phyloP scores from a whole-genome alignment of 2,797 vertebrate genomes.

The Rallus crepitans region DNA sequence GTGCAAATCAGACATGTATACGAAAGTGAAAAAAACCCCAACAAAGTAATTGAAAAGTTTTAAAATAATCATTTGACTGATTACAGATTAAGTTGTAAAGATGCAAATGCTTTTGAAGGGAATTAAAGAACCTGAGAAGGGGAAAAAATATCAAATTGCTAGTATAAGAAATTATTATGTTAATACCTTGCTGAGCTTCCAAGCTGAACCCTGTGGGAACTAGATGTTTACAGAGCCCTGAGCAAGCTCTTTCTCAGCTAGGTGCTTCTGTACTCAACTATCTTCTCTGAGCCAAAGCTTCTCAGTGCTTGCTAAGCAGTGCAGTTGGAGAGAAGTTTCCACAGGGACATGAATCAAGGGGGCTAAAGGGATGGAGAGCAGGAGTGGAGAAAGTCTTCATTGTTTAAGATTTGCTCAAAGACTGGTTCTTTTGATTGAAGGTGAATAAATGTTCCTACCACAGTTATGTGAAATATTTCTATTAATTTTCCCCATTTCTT shows the following conservation, averaged over 20 bases:
- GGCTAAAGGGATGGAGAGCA: background rate
- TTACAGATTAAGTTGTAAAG: background rate
- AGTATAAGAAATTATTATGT: background rate
- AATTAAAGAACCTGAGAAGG: background rate
- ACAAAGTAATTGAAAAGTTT: background rate
- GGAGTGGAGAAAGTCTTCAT: background rate
- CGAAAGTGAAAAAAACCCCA: rapidly evolving
- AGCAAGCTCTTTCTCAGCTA: background rate
- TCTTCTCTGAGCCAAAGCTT: background rate
- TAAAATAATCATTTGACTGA: background rate
- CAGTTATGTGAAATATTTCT: background rate
- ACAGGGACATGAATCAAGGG: background rate
- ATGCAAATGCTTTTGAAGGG: background rate
- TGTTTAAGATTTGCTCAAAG: background rate
- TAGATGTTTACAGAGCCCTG: background rate
- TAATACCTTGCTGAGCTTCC: slow-evolving; percentile 13
- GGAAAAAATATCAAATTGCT: background rate
- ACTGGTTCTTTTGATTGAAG: background rate
- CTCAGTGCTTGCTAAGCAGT: background rate
- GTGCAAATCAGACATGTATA: background rate
- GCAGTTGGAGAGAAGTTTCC: background rate
- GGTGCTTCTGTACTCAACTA: background rate
- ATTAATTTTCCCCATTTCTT: background rate
- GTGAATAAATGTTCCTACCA: background rate
- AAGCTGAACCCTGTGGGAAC: background rate